Evolutionary conservation across 2,888 invertebrate species (phyloP), one percentile per base, ranked within the genome.

Genomic region (Spisula solida): DNA sequence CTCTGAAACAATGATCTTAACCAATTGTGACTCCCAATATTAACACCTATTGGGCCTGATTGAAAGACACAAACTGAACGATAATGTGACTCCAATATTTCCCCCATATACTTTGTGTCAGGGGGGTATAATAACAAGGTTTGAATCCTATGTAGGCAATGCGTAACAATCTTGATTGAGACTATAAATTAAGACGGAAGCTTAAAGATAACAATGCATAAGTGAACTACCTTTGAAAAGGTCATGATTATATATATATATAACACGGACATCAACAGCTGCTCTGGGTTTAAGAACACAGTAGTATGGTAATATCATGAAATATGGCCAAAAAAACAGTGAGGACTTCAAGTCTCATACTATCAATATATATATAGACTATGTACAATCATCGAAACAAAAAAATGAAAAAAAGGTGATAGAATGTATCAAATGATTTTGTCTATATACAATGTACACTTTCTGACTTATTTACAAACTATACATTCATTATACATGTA

Each of bases 241-340:
- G 75, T 34, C 29, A 75, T 34, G 75, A 75, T 75, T 34, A 60
- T 20, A 60, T 60, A 75, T 75, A 34, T 41, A 41, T 41, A 41
- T 34, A 31, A 34, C 8, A 75, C 34, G 41, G 41, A 41, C 41
- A 75, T 31, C 31, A 75, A 75, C 34, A 75, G 75, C 75, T 75
- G 75, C 75, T 75, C 75, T 75, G 75, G 34, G 75, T 31, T 75
- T 75, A 75, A 75, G 75, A 34, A 75, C 29, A 31, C 29, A 31
- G 16, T 34, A 31, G 12, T 75, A 75, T 75, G 75, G 75, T 75
- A 75, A 75, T 75, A 75, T 75, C 75, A 75, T 75, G 34, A 75
- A 16, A 31, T 75, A 75, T 75, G 75, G 75, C 75, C 31, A 75
- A 75, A 31, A 75, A 75, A 29, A 70, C 75, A 75, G 29, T 1